These are phyloP conservation scores for Coregonus clupeaformis DNA, from an alignment of 2,113 vertebrate genomes.

Conservation along the genomic window DNA sequence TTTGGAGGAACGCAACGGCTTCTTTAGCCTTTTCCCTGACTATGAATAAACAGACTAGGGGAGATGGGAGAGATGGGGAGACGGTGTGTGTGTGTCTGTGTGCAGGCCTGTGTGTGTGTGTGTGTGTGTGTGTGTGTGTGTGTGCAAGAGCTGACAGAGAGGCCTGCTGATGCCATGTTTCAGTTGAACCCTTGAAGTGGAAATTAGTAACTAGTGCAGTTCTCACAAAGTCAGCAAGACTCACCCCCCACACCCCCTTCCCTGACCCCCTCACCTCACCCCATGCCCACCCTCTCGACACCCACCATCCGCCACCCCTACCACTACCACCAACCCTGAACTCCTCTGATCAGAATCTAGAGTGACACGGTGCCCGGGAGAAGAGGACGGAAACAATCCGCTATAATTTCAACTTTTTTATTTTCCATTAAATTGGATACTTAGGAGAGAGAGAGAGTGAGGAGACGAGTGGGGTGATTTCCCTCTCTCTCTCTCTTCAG, in stretches of 20 bases:
- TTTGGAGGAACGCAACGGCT: constrained; percentile 48
- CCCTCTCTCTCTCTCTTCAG: constrained; percentile 4
- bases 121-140: constrained; percentile 32
- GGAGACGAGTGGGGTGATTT: background rate
- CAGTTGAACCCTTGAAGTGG: constrained; percentile 74
- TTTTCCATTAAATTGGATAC: constrained; percentile 20
- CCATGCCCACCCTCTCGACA: constrained; percentile 15
- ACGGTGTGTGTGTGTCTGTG: constrained; percentile 30
- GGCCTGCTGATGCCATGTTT: constrained; percentile 75
- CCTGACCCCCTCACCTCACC: constrained; percentile 12
- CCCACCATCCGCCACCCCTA: constrained; percentile 9
- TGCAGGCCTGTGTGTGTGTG: constrained; percentile 41
- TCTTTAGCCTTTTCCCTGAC: constrained; percentile 60
- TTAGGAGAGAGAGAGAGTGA: background rate
- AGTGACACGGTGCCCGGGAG: constrained; percentile 34
- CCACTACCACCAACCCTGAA: constrained; percentile 10
- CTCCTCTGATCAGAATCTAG: constrained; percentile 53
- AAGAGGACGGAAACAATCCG: constrained; percentile 28
- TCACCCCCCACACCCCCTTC: constrained; percentile 28
- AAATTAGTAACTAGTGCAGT: constrained; percentile 72
- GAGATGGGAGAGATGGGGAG: constrained; percentile 40
- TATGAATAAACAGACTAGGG: constrained; percentile 57
- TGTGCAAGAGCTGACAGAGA: constrained; percentile 44
- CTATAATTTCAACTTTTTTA: constrained; percentile 23
- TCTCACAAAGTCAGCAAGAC: constrained; percentile 73